These are phyloP conservation scores for Meliscaeva auricollis DNA, from an alignment of 2,888 invertebrate genomes.

Conservation along the genomic window DNA sequence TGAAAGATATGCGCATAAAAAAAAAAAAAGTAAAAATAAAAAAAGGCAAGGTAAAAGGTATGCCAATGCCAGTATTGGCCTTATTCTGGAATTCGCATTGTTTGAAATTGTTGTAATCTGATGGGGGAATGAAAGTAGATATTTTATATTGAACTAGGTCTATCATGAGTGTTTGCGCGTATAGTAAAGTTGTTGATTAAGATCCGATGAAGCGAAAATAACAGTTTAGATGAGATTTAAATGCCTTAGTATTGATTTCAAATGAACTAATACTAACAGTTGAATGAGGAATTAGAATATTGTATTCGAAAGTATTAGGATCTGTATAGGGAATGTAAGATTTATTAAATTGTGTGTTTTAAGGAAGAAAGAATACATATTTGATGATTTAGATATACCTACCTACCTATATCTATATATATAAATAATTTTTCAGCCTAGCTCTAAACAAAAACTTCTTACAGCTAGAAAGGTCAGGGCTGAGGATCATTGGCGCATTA, in stretches of 20 bases:
- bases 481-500: too few relatives aligned
- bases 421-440: too few relatives aligned
- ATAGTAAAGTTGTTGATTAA: neutral
- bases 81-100: conserved; percentile 36
- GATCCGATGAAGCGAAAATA: conserved; percentile 11
- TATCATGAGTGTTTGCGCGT: neutral
- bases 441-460: too few relatives aligned
- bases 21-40: conserved; percentile 14
- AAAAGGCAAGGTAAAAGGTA: conserved; percentile 34
- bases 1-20: conserved; percentile 43
- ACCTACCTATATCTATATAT: too few relatives aligned
- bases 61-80: conserved; percentile 29
- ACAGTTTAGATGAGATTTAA: neutral
- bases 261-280: neutral
- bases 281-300: too few relatives aligned
- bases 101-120: conserved; percentile 30
- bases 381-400: too few relatives aligned
- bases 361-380: too few relatives aligned
- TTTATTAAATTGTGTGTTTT: too few relatives aligned
- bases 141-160: conserved; percentile 30
- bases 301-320: too few relatives aligned
- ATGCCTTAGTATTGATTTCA: conserved; percentile 12
- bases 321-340: too few relatives aligned
- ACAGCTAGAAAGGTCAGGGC: too few relatives aligned
- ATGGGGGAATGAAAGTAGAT: conserved; percentile 34